Evolutionary conservation across 64 coral and sea anemone genomes (phyloP), one percentile per base, ranked within the genome.

Genomic region (Stichodactyla helianthus): DNA sequence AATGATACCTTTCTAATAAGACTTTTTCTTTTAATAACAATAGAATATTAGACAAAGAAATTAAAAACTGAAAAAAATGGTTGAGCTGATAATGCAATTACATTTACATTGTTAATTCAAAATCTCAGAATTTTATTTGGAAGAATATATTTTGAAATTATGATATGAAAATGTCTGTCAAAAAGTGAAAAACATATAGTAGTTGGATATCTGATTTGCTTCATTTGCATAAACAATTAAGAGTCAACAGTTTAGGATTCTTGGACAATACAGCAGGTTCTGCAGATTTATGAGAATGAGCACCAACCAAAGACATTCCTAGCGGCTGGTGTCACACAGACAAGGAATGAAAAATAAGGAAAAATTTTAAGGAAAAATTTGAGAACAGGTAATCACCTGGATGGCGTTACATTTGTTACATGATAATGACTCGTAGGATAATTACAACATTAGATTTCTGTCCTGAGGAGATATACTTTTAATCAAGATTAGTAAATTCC

Each of bases 221-320:
- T 31, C 22, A 74, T 74, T 74, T 74, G 25, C 68, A 74, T 74
- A 74, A 74, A 74, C 68, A 74, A 74, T 12, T 58, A 10, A 23
- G 25, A 74, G 12, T 13, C 20, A 74, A 74, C 68, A 27, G 23
- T 23, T 26, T 74, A 81, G 52, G 50, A 51, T 7, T 6, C 5
- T 81, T 51, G 78, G 15, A 79, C 18, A 79, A 81, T 22, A 81
- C 50, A 81, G 52, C 78, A 81, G 78, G 78, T 81, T 53, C 31
- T 51, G 4, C 26, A 28, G 2, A 81, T 54, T 81, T 19, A 81
- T 54, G 52, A 52, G 35, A 54, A 52, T 81, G 78, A 22, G 53
- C 78, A 81, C 78, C 78, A 81, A 81, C 78, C 16, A 14, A 17
- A 2, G 19, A 52, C 78, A 81, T 81, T 81, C 78, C 78, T 28